Evolutionary conservation across 2,797 vertebrate genomes (phyloP).

Genomic region (Lophius americanus): DNA sequence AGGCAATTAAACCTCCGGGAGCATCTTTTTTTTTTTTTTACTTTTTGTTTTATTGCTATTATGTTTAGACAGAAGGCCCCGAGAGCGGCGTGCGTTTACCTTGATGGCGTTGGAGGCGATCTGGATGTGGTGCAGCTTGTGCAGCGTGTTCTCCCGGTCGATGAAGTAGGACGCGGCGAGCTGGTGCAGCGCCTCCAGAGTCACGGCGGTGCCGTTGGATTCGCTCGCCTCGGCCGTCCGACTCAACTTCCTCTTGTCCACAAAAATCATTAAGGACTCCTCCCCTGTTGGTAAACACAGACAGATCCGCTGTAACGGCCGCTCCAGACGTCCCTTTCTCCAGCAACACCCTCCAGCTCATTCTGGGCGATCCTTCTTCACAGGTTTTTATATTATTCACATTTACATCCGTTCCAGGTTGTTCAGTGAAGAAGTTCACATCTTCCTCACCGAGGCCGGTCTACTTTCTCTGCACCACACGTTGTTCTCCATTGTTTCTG

Average conservation of each 20-base stretch:
- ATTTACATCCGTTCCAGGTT: no score
- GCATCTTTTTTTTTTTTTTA: neutral
- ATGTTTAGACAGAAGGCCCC: neutral
- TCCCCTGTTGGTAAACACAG: conserved; percentile 83
- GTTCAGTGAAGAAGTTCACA: no score
- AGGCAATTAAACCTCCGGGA: neutral
- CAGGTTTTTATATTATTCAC: no score
- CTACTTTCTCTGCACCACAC: neutral
- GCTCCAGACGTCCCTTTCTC: no score
- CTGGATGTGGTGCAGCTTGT: conserved; percentile 95
- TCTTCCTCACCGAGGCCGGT: neutral
- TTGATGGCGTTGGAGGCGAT: conserved; percentile 97
- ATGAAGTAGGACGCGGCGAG: conserved; percentile 98
- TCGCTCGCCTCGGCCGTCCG: conserved; percentile 86
- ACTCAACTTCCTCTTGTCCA: conserved; percentile 97
- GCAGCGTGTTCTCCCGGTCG: conserved; percentile 93
- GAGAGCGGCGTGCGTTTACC: conserved; percentile 81
- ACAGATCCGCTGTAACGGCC: neutral
- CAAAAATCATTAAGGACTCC: conserved; percentile 98
- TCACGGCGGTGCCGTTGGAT: conserved; percentile 88
- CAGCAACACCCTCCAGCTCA: no score
- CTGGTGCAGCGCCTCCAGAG: conserved; percentile 93
- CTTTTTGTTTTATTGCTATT: neutral
- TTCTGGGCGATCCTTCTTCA: no score
- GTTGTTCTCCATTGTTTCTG: conserved; percentile 29